Base-by-base conservation (phyloP, 1,140 invertebrate genomes). In the Leptopilina boulardi region DNA sequence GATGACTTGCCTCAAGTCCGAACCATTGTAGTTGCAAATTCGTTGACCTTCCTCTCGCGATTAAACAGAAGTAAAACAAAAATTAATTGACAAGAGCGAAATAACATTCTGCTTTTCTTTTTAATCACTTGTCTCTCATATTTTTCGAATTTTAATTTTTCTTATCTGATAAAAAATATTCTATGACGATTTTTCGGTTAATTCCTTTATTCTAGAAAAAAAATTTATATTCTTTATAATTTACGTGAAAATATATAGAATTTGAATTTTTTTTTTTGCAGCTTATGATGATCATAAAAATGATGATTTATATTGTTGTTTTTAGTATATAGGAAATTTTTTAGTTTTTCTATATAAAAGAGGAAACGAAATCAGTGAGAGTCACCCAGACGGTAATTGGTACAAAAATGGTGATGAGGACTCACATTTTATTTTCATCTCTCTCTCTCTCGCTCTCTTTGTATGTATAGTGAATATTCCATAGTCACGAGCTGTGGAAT, bases 341-440 rank as follows among this genome's bases (percentile, higher is more conserved):
- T n/a, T n/a, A n/a, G n/a, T n/a, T n/a, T n/a, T n/a, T n/a, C n/a
- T n/a, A n/a, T n/a, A n/a, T 77, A 66, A 79, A 42, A 73, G 26
- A 30, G 42, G 26, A 73, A 30, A 54, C 9, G 19, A 26, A 72
- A n/a, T 73, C 10, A 54, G 15, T 73, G n/a, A 71, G 74, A 59
- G 56, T 74, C 47, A 73, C 71, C 71, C 42, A 75, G 23, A 51
- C 74, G 47, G 80, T 85, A 86, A 84, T 86, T 86, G 85, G 84
- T 82, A 83, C 78, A 80, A 81, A 83, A 82, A 78, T 76, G 72
- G 78, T 77, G 30, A 10, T 42, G 72, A 76, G 70, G 54, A 34
- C 54, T 47, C 23, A 41, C 47, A 75, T 80, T 85, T 84, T 84
- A 79, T 82, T 84, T 83, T 80, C 77, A 4, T 30, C 26, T 30